A percentile compares a stretch with the other conserved stretches of the same genome.
Conservation (phyloP, 2,888 invertebrate genomes). For the Melieria omissa region DNA sequence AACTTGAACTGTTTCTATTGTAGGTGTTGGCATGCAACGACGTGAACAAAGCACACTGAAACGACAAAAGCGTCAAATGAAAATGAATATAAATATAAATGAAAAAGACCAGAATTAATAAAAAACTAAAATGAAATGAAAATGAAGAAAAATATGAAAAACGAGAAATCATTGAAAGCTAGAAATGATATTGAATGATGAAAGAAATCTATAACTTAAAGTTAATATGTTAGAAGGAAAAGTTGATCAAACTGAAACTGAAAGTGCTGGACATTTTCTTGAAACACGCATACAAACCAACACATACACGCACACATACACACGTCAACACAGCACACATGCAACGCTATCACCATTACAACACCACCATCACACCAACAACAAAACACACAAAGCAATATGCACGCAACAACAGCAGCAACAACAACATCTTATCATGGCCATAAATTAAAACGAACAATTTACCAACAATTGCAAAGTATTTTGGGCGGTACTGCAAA, state of each 20-base stretch:
- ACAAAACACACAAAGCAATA: background rate
- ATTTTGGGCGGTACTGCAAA: background rate
- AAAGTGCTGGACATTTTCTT: conserved; percentile 67
- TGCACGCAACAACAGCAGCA: background rate
- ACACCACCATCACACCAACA: background rate
- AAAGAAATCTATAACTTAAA: conserved; percentile 24
- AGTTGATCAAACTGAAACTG: conserved; percentile 28
- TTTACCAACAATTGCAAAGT: background rate
- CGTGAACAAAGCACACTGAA: too few species aligned
- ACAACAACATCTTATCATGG: background rate
- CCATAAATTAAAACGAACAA: too few species aligned
- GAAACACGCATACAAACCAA: conserved; percentile 38
- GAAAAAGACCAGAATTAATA: too few species aligned
- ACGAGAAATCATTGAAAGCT: too few species aligned
- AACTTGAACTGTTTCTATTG: too few species aligned
- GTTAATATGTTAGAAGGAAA: conserved; percentile 12
- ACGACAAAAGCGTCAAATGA: too few species aligned
- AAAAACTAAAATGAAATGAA: too few species aligned
- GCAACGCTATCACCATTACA: too few species aligned
- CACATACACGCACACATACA: conserved; percentile 42
- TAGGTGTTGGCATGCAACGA: too few species aligned
- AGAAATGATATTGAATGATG: background rate
- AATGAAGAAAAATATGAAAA: too few species aligned
- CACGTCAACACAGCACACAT: background rate
- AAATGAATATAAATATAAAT: too few species aligned